Percentiles rank a stretch among this genome's conserved stretches.
phyloP scores from a whole-genome alignment of 2,113 vertebrate species.

The Thinocorus orbignyianus region DNA sequence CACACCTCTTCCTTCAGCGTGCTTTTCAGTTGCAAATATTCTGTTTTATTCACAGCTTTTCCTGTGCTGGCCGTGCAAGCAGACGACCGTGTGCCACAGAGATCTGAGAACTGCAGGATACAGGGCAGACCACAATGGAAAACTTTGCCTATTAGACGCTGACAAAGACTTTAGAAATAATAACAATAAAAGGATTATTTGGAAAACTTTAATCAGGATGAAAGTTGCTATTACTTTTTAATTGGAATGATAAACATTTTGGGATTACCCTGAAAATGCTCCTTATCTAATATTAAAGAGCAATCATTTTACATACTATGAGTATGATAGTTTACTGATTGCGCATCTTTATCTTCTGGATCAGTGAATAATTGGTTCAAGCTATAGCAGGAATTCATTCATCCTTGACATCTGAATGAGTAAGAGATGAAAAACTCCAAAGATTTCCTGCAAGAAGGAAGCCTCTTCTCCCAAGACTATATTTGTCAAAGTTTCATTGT shows the following conservation, averaged over 20 bases:
- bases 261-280: neutral
- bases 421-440: neutral
- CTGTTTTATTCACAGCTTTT: neutral
- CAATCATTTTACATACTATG: neutral
- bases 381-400: neutral
- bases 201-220: neutral
- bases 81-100: neutral
- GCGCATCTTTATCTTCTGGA: slow-evolving; percentile 32
- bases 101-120: neutral
- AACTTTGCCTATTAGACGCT: neutral
- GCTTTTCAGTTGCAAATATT: neutral
- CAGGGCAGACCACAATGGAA: neutral
- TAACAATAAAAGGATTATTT: neutral
- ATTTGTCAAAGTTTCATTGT: neutral
- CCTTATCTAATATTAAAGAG: neutral
- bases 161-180: neutral
- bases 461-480: neutral
- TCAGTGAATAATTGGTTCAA: slow-evolving; percentile 54
- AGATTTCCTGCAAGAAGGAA: neutral
- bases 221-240: neutral
- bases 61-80: accelerated
- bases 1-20: neutral
- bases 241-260: neutral
- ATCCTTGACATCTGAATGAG: neutral
- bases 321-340: neutral